Conservation (phyloP, 2,113 vertebrate genomes). For the Microcebus murinus region DNA sequence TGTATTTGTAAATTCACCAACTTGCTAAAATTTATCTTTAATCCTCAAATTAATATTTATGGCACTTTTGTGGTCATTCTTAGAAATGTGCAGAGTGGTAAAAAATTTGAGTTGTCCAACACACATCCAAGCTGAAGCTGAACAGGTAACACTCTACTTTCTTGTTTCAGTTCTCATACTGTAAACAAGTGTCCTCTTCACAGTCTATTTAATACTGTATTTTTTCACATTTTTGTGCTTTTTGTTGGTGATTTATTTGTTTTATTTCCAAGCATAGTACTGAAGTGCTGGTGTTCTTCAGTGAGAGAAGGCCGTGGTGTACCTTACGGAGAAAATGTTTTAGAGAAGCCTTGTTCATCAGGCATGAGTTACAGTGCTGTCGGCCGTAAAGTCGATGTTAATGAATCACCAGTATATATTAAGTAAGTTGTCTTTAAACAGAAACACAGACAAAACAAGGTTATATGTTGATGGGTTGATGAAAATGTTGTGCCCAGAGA, state of each 20-base stretch:
- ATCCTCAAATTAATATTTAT: not conserved
- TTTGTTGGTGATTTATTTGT: not conserved
- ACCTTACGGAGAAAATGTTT: not conserved
- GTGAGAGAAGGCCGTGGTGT: not conserved
- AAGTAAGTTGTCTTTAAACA: not conserved
- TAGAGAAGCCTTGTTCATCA: not conserved
- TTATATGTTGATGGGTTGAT: not conserved
- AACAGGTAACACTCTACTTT: rapidly evolving
- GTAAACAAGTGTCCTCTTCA: not conserved
- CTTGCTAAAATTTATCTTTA: not conserved
- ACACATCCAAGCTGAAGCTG: not conserved
- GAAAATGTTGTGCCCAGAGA: not conserved
- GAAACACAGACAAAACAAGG: not conserved
- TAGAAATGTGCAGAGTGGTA: not conserved
- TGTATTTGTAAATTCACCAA: not conserved
- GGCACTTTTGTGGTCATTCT: not conserved
- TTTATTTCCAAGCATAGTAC: not conserved
- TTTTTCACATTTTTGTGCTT: not conserved
- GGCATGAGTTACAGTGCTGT: not conserved
- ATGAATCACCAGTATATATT: not conserved
- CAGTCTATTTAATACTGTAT: rapidly evolving
- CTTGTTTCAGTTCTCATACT: rapidly evolving
- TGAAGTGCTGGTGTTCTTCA: not conserved
- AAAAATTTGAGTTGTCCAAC: not conserved
- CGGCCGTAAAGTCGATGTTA: not conserved